Conservation (phyloP, 2,113 vertebrate species). For the Murina feae region DNA sequence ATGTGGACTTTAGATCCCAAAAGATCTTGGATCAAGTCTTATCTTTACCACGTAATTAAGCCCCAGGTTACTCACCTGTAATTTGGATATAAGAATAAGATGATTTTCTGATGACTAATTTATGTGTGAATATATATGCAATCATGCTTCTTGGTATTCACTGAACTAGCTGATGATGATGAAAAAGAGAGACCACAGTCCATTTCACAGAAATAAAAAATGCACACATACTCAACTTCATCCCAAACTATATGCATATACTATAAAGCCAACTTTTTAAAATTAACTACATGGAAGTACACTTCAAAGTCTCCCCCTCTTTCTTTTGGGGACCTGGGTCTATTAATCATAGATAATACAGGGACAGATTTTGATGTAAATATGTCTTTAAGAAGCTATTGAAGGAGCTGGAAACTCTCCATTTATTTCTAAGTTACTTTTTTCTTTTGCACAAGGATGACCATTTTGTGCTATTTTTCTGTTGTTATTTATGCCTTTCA, state of each 20-base stretch:
- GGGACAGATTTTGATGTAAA: neutral
- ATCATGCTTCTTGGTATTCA: neutral
- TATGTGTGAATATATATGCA: neutral
- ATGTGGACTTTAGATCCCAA: neutral
- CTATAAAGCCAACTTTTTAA: neutral
- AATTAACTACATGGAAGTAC: neutral
- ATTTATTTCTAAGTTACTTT: neutral
- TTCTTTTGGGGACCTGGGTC: neutral
- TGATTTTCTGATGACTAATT: neutral
- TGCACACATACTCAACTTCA: neutral
- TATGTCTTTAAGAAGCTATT: neutral
- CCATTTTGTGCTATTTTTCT: neutral
- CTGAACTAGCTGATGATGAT: neutral
- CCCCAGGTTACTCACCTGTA: neutral
- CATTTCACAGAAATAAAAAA: slow-evolving; percentile 24
- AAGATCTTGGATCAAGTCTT: neutral
- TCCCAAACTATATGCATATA: neutral
- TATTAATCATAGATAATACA: neutral
- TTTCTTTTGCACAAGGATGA: neutral
- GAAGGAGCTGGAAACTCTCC: neutral
- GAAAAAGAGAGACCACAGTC: neutral
- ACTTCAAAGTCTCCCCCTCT: neutral
- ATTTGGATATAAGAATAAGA: neutral
- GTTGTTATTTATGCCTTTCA: neutral
- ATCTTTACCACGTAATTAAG: neutral